A percentile compares a stretch with the other conserved stretches of the same genome.
Conservation (phyloP, 2,888 invertebrate genomes). For the Eumacrocentrus americanus region DNA sequence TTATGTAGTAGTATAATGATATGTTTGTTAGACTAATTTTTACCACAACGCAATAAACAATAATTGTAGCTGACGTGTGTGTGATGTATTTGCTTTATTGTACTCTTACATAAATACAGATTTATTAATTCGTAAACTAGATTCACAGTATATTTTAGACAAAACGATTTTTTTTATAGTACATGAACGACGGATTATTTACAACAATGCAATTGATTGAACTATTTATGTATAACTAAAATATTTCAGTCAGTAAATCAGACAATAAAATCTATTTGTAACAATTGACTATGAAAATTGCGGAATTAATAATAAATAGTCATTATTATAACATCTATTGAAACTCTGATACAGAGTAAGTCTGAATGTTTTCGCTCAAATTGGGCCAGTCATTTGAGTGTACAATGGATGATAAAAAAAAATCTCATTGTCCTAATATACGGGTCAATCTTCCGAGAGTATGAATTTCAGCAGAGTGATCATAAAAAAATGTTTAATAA, state of each 20-base stretch:
- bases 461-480: too few relatives aligned
- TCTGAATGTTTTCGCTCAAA: slow-evolving; percentile 19
- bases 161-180: slow-evolving; percentile 1
- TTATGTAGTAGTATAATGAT: background rate
- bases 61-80: background rate
- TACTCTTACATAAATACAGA: too few relatives aligned
- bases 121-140: background rate
- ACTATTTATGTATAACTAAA: background rate
- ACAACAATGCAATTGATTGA: background rate
- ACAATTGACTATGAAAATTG: background rate
- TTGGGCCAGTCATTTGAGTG: background rate
- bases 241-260: background rate
- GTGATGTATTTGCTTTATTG: background rate
- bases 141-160: background rate
- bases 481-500: too few relatives aligned
- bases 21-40: background rate
- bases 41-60: background rate
- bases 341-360: slow-evolving; percentile 56
- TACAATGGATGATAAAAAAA: too few relatives aligned
- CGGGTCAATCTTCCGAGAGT: too few relatives aligned
- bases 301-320: background rate
- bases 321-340: background rate
- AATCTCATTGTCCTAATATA: too few relatives aligned
- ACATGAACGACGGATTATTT: slow-evolving; percentile 4
- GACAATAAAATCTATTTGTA: background rate